Evolutionary conservation across 2,113 vertebrate species (phyloP), one percentile per base, ranked within the genome.

Genomic region (Orycteropus afer): DNA sequence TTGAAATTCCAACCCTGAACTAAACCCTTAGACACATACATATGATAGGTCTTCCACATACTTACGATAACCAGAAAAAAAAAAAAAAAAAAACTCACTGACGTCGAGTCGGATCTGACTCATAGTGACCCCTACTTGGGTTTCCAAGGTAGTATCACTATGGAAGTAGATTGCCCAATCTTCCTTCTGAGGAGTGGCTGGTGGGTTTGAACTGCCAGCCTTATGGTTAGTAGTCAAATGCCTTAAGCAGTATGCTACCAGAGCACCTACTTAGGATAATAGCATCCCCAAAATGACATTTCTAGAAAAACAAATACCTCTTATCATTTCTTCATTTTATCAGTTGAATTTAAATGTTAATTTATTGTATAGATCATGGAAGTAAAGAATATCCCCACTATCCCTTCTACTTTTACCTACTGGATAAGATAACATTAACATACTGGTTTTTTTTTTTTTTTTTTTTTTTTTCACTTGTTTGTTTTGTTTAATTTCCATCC

Each of bases 351-450:
- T 71, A 15, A 42, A 37, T 79, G 22, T 34, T 34, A 53, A 45
- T 42, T 65, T 47, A 14, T 74, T 20, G 2, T 76, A 10, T 90
- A 32, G 42, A 25, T 79, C 82, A 45, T 80, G 11, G 63, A 80
- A 83, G 40, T 47, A 47, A 40, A 53, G 20, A 49, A 3, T 45
- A 27, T 49, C 10, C 12, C 37, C n/a, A 65, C 6, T 14, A 5
- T n/a, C 12, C 34, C 23, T 15, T 32, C 53, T 0, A 8, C 13
- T 2, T 29, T 0, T 22, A 55, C 12, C 13, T 20, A 27, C 0
- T 87, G 12, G 65, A 40, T 1, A 22, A 18, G 10, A 40, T 40
- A 40, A 65, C 25, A n/a, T 67, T 10, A 57, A 12, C 65, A 67
- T 0, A 42, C 0, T 40, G n/a, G n/a, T n/a, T n/a, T n/a, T n/a